Percentiles rank a stretch among this genome's conserved stretches.
phyloP scores from a whole-genome alignment of 2,888 invertebrate species.

The Carpatolechia fugitivella region DNA sequence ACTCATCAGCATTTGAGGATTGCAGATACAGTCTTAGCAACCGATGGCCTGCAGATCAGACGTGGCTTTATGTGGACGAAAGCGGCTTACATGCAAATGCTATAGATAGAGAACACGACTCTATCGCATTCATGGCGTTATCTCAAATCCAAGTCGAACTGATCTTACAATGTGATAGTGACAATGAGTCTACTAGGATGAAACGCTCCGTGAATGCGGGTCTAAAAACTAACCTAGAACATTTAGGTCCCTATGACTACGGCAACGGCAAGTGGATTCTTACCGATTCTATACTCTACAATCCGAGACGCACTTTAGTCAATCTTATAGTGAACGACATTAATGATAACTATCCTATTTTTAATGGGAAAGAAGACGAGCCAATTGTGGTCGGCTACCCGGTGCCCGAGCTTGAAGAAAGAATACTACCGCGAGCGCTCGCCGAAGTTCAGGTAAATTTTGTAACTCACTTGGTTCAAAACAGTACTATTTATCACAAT shows the following conservation, averaged over 20 bases:
- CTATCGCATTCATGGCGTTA: conserved; percentile 66
- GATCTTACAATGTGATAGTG: conserved; percentile 48
- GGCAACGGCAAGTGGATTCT: conserved; percentile 62
- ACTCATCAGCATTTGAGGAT: conserved; percentile 36
- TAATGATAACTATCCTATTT: conserved; percentile 75
- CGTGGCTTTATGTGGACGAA: conserved; percentile 64
- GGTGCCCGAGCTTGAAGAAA: conserved; percentile 48
- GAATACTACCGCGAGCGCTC: conserved; percentile 63
- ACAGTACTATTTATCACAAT: not conserved
- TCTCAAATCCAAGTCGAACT: conserved; percentile 73
- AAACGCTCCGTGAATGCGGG: conserved; percentile 45
- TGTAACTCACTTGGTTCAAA: not conserved
- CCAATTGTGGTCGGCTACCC: conserved; percentile 72
- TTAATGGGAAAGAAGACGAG: conserved; percentile 51
- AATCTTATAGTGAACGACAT: conserved; percentile 74
- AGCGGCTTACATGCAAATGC: conserved; percentile 51
- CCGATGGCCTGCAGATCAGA: conserved; percentile 59
- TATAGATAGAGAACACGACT: conserved; percentile 67
- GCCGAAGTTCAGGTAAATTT: conserved; percentile 62
- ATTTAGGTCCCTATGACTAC: conserved; percentile 55
- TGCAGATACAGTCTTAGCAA: conserved; percentile 57
- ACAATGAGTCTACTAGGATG: conserved; percentile 30
- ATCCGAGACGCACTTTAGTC: conserved; percentile 59
- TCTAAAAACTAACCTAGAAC: conserved; percentile 27
- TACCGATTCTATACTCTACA: conserved; percentile 56